Conservation (phyloP, 1,140 invertebrate genomes). For the Drosophila nigromelanica region DNA sequence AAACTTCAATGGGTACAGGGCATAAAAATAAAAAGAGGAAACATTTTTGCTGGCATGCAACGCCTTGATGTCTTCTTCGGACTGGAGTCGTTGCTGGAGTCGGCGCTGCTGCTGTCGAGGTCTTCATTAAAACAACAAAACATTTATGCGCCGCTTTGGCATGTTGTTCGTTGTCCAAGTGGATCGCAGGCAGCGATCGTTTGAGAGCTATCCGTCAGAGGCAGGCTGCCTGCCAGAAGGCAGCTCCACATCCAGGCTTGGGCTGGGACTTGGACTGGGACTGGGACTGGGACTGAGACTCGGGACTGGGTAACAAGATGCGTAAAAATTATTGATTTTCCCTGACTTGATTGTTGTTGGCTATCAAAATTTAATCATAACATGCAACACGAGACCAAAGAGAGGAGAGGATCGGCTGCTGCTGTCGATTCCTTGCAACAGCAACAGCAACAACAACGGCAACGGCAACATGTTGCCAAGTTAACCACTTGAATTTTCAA, state of each 20-base stretch:
- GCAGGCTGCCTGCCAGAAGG: no score
- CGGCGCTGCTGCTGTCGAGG: conserved; percentile 44
- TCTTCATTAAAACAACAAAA: conserved; percentile 83
- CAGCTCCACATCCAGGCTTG: background rate
- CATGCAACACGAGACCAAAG: conserved; percentile 53
- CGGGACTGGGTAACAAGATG: conserved; percentile 73
- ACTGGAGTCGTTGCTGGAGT: conserved; percentile 2
- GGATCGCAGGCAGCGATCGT: conserved; percentile 44
- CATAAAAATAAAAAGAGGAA: conserved; percentile 39
- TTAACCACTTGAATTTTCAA: conserved; percentile 81
- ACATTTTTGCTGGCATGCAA: conserved; percentile 77
- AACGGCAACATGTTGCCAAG: conserved; percentile 76
- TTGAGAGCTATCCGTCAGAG: conserved; percentile 50
- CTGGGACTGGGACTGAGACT: background rate
- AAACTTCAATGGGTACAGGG: background rate
- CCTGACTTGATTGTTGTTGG: conserved; percentile 81
- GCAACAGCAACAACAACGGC: background rate
- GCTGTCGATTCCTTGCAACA: conserved; percentile 18
- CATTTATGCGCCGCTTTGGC: conserved; percentile 82
- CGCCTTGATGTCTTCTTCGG: conserved; percentile 78
- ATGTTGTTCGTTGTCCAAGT: conserved; percentile 50
- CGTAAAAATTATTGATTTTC: conserved; percentile 84
- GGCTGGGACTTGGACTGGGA: background rate
- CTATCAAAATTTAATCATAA: conserved; percentile 83
- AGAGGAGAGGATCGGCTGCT: background rate